Conservation (phyloP, 1,140 invertebrate species). For the Linepithema humile region DNA sequence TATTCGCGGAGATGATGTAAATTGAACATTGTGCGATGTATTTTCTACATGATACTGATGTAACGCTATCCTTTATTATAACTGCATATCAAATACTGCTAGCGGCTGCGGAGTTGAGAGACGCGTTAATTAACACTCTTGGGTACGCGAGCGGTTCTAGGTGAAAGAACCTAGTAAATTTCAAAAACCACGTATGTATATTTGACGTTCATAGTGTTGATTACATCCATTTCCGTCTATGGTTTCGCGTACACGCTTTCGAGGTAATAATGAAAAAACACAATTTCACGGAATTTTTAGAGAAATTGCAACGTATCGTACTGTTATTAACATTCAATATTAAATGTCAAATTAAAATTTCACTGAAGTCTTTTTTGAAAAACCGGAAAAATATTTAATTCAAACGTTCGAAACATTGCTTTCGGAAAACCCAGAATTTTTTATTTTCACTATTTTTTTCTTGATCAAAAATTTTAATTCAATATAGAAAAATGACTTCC, state of each 20-base stretch:
- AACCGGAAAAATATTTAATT: not conserved
- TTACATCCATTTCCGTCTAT: not conserved
- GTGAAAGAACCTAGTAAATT: not conserved
- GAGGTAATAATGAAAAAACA: not conserved
- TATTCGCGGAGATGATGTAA: not conserved
- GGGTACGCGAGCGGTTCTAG: not conserved
- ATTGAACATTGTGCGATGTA: not conserved
- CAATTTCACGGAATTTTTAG: not conserved
- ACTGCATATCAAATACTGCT: not conserved
- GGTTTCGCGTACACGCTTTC: not conserved
- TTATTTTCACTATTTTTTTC: too few species aligned
- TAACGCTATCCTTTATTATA: conserved; percentile 8
- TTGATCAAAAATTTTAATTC: too few species aligned
- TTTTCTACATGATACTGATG: not conserved
- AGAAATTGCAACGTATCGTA: not conserved
- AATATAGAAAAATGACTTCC: too few species aligned
- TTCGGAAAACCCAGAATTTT: too few species aligned
- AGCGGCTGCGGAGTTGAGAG: not conserved
- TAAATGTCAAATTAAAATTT: not conserved
- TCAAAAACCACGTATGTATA: not conserved
- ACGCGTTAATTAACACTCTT: conserved; percentile 31
- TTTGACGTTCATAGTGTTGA: not conserved
- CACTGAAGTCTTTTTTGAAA: too few species aligned
- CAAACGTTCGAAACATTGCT: too few species aligned
- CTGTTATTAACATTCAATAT: not conserved